Percentiles rank a stretch among this genome's conserved stretches.
Evolutionary conservation across 2,797 vertebrate species (phyloP).

Genomic region (Apodemus agrarius): DNA sequence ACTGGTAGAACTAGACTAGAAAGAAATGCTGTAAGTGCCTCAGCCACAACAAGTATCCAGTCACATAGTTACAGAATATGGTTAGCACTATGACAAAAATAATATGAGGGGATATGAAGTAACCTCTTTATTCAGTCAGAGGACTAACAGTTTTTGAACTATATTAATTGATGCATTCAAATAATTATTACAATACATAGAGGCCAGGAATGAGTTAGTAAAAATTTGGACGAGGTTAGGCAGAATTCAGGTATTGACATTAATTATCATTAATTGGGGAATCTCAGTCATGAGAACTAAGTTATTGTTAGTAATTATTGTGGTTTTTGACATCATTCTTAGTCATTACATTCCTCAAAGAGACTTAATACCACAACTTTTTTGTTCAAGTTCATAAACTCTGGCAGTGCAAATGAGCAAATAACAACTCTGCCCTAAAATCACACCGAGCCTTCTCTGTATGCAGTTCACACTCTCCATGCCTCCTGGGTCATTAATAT

Average conservation of each 20-base stretch:
- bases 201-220: neutral
- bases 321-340: neutral
- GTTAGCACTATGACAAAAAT: neutral
- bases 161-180: neutral
- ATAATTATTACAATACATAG: neutral
- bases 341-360: neutral
- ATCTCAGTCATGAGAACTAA: neutral
- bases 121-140: neutral
- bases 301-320: neutral
- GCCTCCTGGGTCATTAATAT: neutral
- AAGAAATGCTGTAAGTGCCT: neutral
- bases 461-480: neutral
- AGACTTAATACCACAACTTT: neutral
- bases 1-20: neutral
- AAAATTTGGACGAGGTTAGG: neutral
- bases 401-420: neutral
- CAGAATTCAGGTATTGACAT: neutral
- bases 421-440: neutral
- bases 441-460: neutral
- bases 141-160: neutral
- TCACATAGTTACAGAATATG: neutral
- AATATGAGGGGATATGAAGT: neutral
- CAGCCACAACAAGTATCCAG: neutral
- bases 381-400: neutral
- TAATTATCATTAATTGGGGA: neutral